Evolutionary conservation across 2,888 invertebrate species (phyloP), one percentile per base, ranked within the genome.

Genomic region (Scaptomyza reducta): DNA sequence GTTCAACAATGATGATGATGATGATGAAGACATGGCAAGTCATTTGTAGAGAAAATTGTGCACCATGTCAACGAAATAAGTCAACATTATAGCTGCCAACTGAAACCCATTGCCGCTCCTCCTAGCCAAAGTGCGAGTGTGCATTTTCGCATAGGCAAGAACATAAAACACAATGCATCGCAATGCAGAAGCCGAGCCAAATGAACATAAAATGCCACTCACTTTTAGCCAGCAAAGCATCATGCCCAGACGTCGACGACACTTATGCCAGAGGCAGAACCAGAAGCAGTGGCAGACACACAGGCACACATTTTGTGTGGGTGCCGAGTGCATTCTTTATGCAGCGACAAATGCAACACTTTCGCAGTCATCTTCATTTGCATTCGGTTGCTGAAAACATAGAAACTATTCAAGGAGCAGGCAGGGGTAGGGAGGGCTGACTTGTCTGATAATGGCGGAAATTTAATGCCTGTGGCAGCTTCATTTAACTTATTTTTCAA

Each of bases 171-270:
- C 81, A 74, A 80, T 74, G 83, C 79, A 73, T 49, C 10, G 53
- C 50, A 1, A 22, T 50, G 70, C 56, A 44, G 59, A 11, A 51
- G 42, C 46, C 73, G 51, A 56, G 69, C 67, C 65, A 77, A 87
- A 83, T 87, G 85, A 84, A 87, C 84, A 84, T 87, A 85, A 84
- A 87, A 84, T 86, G 87, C 83, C 86, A 87, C 84, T 85, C 86
- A 87, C 83, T 74, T 78, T 69, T 44, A 25, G 53, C 70, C 74
- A 68, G 56, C 54, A 38, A 14, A 14, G 14, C 71, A 68, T 47
- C 46, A 67, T 50, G 47, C 74, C 61, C 60, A 27, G n/a, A 6
- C 38, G 16, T 40, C 9, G 63, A 18, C 18, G 27, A 33, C 33
- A 38, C 22, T 40, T 27, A 22, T 57, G 35, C 16, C 50, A 50